Evolutionary conservation across 2,888 invertebrate species (phyloP).

Genomic region (Electrophaes corylata): DNA sequence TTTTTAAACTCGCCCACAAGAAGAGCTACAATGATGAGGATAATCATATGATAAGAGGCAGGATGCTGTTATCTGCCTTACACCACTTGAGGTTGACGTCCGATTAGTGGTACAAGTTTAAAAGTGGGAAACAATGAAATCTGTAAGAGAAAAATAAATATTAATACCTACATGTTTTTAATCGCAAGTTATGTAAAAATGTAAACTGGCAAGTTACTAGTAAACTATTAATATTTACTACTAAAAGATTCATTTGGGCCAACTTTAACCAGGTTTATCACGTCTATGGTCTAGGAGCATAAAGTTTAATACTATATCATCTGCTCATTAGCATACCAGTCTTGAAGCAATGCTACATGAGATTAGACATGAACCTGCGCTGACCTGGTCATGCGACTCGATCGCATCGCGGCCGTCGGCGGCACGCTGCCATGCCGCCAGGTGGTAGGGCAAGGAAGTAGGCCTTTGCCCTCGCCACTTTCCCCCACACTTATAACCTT

Average conservation of each 20-base stretch:
- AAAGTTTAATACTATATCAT: background rate
- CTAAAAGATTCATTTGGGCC: too few species aligned
- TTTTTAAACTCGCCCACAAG: too few species aligned
- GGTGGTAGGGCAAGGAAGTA: conserved; percentile 21
- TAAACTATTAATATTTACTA: too few species aligned
- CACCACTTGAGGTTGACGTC: conserved; percentile 3
- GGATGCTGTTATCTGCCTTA: background rate
- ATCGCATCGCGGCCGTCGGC: background rate
- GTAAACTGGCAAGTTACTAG: too few species aligned
- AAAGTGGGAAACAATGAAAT: too few species aligned
- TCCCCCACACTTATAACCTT: conserved; percentile 25
- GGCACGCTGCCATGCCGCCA: conserved; percentile 17
- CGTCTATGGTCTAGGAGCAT: too few species aligned
- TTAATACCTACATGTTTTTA: too few species aligned
- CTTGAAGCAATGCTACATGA: background rate
- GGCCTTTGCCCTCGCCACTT: conserved; percentile 35
- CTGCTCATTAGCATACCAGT: background rate
- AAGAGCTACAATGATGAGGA: too few species aligned
- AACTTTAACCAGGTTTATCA: too few species aligned
- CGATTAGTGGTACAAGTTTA: conserved; percentile 7
- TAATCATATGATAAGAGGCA: too few species aligned
- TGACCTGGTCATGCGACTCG: conserved; percentile 24
- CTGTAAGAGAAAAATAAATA: too few species aligned
- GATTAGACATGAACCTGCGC: conserved; percentile 9
- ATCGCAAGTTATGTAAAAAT: too few species aligned